Conservation (phyloP, 2,888 invertebrate genomes). For the Syritta pipiens region DNA sequence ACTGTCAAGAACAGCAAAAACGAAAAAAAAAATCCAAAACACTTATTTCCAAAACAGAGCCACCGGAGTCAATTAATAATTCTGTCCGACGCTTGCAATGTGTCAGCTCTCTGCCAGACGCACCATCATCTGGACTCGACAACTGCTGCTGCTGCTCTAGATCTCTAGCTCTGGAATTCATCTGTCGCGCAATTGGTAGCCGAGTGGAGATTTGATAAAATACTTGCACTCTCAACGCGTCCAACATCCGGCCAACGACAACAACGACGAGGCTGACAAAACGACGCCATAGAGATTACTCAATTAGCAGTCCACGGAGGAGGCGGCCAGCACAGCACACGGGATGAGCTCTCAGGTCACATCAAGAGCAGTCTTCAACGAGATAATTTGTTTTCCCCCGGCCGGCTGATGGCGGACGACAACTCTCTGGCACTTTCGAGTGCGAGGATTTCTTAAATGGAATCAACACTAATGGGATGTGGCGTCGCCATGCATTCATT, state of each 20-base stretch:
- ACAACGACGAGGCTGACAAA: constrained; percentile 38
- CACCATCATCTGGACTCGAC: too few species aligned
- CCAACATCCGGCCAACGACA: too few species aligned
- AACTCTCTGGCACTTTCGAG: constrained; percentile 37
- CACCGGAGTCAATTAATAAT: too few species aligned
- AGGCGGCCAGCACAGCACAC: background rate
- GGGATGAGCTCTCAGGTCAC: constrained; percentile 28
- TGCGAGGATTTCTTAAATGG: constrained; percentile 46
- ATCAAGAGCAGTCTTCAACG: constrained; percentile 43
- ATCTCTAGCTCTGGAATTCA: too few species aligned
- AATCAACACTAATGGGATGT: constrained; percentile 42
- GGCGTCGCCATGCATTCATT: background rate
- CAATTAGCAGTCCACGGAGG: constrained; percentile 40
- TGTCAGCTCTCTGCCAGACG: too few species aligned
- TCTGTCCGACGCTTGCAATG: too few species aligned
- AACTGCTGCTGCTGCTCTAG: too few species aligned
- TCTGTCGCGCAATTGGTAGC: constrained; percentile 51
- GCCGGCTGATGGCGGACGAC: constrained; percentile 57
- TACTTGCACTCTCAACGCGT: constrained; percentile 57
- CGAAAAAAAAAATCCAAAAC: too few species aligned
- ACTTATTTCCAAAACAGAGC: constrained; percentile 18
- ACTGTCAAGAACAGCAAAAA: constrained; percentile 36
- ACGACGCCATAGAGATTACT: constrained; percentile 46
- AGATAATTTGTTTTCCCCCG: constrained; percentile 58
- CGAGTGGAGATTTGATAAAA: constrained; percentile 57